Conservation (phyloP, 2,113 vertebrate genomes). For the Laterallus jamaicensis region DNA sequence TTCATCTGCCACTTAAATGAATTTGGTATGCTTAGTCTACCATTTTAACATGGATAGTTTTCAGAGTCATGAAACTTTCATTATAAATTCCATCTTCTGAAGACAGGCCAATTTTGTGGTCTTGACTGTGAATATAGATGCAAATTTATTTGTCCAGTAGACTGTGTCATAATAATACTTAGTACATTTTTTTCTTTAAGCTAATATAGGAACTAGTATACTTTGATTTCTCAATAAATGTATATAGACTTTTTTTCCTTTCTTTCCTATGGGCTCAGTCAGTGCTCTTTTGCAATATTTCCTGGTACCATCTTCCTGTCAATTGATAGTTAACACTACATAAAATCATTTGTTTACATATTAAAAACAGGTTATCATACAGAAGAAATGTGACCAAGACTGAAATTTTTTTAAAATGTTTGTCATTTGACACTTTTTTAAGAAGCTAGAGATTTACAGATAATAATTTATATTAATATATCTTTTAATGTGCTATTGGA, state of each 20-base stretch:
- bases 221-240: neutral
- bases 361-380: neutral
- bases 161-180: neutral
- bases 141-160: neutral
- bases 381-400: neutral
- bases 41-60: neutral
- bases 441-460: neutral
- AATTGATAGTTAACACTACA: neutral
- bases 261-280: fast-evolving
- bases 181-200: neutral
- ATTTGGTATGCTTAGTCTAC: neutral
- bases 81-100: neutral
- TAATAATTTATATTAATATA: neutral
- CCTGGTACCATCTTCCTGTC: neutral
- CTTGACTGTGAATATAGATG: neutral
- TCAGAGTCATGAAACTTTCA: neutral
- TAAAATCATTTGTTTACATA: neutral
- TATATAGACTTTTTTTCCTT: neutral
- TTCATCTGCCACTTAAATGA: neutral
- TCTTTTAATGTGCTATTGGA: neutral
- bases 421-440: neutral
- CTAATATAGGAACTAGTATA: neutral
- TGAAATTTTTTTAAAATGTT: neutral
- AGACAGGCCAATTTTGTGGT: neutral
- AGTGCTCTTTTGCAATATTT: neutral